Evolutionary conservation across 2,888 invertebrate species (phyloP), one percentile per base, ranked within the genome.

Genomic region (Pollenia amentaria): DNA sequence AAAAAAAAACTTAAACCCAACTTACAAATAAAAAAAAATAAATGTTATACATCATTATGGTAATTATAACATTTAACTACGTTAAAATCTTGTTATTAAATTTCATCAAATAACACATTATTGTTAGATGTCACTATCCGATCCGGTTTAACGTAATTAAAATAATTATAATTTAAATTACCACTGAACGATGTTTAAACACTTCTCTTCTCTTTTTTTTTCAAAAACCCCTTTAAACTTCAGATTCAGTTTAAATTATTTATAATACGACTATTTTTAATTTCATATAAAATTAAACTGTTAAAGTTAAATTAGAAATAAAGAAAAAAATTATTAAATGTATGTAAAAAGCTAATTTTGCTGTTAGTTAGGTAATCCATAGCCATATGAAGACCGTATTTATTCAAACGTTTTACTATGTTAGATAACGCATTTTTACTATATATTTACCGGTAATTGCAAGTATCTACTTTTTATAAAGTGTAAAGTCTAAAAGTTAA

Each of bases 31-130:
- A 44, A 69, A 53, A 8, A 81, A 64, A 75, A 62, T 64, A 73
- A 70, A 70, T 77, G 87, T 84, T 84, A 80, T 81, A 87, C 77
- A 87, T 87, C 87, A 87, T 87, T 87, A 87, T 84, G 83, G 72
- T 87, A 87, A 87, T 87, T 87, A 87, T 84, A 87, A 87, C 80
- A 65, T 84, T 87, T 84, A 84, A 81, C 73, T 73, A 67, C 77
- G 73, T 81, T 84, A 81, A 87, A 87, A 87, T 84, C 84, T 87
- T 84, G 87, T 87, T 87, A 87, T 84, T 87, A 87, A 87, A 84
- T 87, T 87, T 87, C 84, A 69, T 84, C 84, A 87, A 87, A 80
- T 65, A 65, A 75, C 53, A 73, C 29, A 29, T 14, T 75, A 70
- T 76, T 73, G 70, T 81, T 81, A 62, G 83, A 81, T 84, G 84